phyloP scores from a whole-genome alignment of 1,140 invertebrate genomes.

The Hesperophylax magnus region DNA sequence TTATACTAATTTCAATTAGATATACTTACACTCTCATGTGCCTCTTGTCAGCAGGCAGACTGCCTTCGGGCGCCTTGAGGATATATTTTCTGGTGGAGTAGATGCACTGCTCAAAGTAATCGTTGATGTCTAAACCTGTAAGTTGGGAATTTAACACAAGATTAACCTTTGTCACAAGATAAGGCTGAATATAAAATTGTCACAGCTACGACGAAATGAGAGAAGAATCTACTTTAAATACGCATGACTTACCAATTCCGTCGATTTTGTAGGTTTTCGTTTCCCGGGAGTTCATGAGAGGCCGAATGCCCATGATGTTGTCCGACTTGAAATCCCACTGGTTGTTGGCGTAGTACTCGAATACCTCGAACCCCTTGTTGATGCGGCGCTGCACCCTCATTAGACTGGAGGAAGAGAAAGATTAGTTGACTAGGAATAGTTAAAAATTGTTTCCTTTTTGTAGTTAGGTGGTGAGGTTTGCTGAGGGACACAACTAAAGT shows the following conservation, averaged over 20 bases:
- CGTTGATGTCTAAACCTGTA: constrained; percentile 76
- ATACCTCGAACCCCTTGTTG: constrained; percentile 86
- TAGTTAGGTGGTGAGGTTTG: too few relatives aligned
- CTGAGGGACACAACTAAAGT: too few relatives aligned
- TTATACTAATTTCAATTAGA: neutral
- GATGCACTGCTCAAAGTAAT: constrained; percentile 83
- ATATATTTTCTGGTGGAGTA: constrained; percentile 82
- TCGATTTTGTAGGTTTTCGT: constrained; percentile 78
- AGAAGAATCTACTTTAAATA: too few relatives aligned
- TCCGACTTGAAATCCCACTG: constrained; percentile 87
- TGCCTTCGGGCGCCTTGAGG: constrained; percentile 87
- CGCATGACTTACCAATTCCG: constrained; percentile 70
- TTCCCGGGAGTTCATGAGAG: constrained; percentile 76
- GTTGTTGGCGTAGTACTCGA: constrained; percentile 89
- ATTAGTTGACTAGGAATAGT: neutral
- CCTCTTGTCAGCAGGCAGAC: constrained; percentile 82
- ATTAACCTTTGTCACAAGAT: too few relatives aligned
- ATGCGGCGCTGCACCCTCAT: constrained; percentile 83
- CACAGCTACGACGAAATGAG: too few relatives aligned
- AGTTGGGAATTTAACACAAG: neutral
- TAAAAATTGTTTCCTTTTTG: too few relatives aligned
- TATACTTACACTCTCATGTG: constrained; percentile 83
- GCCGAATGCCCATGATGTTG: constrained; percentile 72
- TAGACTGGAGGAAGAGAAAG: constrained; percentile 70
- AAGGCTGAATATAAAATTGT: too few relatives aligned